A percentile compares a stretch with the other conserved stretches of the same genome.
phyloP scores from a whole-genome alignment of 2,888 invertebrate species.

The Hartigia nigra region DNA sequence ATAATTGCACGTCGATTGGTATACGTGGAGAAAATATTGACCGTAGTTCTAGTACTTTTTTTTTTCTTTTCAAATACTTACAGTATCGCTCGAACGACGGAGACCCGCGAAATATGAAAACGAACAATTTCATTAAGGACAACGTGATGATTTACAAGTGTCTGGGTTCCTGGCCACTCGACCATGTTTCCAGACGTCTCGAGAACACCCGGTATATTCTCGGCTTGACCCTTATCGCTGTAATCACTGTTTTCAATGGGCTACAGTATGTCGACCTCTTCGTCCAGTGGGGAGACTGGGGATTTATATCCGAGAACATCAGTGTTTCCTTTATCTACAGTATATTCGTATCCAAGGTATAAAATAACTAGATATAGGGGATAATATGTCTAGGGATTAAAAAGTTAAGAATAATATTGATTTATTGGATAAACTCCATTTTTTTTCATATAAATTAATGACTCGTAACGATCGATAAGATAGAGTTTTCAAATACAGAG shows the following conservation, averaged over 20 bases:
- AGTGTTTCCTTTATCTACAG: neutral
- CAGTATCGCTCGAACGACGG: neutral
- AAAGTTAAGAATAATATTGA: neutral
- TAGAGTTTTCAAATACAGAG: no score
- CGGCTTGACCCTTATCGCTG: conserved; percentile 1
- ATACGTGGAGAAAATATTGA: no score
- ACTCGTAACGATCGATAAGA: no score
- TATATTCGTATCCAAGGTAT: conserved; percentile 6
- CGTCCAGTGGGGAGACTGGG: conserved; percentile 11
- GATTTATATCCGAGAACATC: conserved; percentile 2
- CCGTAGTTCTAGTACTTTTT: no score
- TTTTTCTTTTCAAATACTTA: no score
- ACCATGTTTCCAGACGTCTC: neutral
- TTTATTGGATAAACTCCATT: neutral
- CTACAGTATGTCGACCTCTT: conserved; percentile 11
- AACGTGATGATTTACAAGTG: conserved; percentile 9
- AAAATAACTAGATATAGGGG: neutral
- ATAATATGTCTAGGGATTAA: neutral
- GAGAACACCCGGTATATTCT: conserved; percentile 14
- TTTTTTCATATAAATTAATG: no score
- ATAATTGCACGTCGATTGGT: neutral
- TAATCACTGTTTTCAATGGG: neutral
- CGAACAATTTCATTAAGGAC: neutral
- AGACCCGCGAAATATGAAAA: neutral
- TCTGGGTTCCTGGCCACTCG: conserved; percentile 6